A percentile compares a stretch with the other conserved stretches of the same genome.
Evolutionary conservation across 2,888 invertebrate genomes (phyloP).

Genomic region (Nesidiocoris tenuis): DNA sequence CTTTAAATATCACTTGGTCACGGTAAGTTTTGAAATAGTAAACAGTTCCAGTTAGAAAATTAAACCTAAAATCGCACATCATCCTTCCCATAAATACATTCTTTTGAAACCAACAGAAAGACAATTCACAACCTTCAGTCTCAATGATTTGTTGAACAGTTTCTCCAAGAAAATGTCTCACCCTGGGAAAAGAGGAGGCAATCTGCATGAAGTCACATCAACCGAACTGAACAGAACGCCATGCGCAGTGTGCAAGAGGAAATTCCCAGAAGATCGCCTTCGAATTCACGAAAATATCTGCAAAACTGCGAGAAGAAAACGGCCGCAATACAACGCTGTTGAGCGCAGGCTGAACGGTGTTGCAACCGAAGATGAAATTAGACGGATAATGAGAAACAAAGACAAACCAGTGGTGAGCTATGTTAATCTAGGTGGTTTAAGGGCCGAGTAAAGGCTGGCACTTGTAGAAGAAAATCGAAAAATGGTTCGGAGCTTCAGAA

Average conservation of each 20-base stretch:
- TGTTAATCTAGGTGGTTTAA: no score
- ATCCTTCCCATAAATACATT: no score
- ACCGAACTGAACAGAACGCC: constrained; percentile 16
- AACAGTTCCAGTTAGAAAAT: no score
- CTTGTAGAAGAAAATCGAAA: no score
- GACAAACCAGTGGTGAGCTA: constrained; percentile 28
- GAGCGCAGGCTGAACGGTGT: constrained; percentile 29
- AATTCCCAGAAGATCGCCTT: constrained; percentile 29
- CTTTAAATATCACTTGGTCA: no score
- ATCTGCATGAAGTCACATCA: not conserved
- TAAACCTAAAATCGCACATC: no score
- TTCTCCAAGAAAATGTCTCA: constrained; percentile 1
- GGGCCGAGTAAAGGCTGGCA: no score
- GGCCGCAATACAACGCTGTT: constrained; percentile 6
- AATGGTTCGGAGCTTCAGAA: no score
- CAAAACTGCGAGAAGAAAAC: constrained; percentile 8
- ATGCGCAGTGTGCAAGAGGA: constrained; percentile 26
- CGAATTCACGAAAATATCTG: constrained; percentile 34
- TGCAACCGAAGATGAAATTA: constrained; percentile 22
- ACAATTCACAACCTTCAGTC: no score
- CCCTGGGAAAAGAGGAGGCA: not conserved
- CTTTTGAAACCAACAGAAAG: no score
- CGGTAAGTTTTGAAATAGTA: no score
- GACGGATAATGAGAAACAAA: constrained; percentile 21
- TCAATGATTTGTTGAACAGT: no score